Percentiles rank a stretch among this genome's conserved stretches.
Evolutionary conservation across 2,797 vertebrate genomes (phyloP).

Genomic region (Aulostomus chinensis): DNA sequence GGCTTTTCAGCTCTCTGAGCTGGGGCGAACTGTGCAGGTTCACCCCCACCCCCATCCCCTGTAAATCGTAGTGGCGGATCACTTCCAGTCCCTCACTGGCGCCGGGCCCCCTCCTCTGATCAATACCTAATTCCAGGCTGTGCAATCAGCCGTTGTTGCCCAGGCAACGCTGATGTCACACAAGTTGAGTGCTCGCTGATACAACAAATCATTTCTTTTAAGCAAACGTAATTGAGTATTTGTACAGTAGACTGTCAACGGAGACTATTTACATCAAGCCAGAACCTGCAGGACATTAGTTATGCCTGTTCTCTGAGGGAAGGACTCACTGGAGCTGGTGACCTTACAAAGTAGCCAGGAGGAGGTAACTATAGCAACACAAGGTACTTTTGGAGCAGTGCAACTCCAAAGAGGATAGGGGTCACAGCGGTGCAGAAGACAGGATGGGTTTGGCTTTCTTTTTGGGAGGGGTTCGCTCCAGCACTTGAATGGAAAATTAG

Average conservation of each 20-base stretch:
- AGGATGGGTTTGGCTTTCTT: constrained; percentile 44
- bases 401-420: constrained; percentile 58
- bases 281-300: constrained; percentile 89
- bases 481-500: constrained; percentile 49
- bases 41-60: constrained; percentile 72
- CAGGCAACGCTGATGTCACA: constrained; percentile 96
- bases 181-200: constrained; percentile 91
- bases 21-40: constrained; percentile 85
- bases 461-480: constrained; percentile 36
- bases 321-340: constrained; percentile 80
- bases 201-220: constrained; percentile 98
- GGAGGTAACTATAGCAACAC: constrained; percentile 89
- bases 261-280: constrained; percentile 94
- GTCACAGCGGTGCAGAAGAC: constrained; percentile 53
- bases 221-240: constrained; percentile 97
- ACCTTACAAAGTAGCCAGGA: constrained; percentile 88
- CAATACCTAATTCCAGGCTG: constrained; percentile 99
- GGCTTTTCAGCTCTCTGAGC: constrained; percentile 89
- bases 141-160: constrained; percentile 92
- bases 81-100: constrained; percentile 89
- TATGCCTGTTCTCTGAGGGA: constrained; percentile 87
- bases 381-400: constrained; percentile 69
- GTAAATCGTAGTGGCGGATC: constrained; percentile 93
- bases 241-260: constrained; percentile 91
- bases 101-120: constrained; percentile 87